Evolutionary conservation across 2,797 vertebrate genomes (phyloP).

Genomic region (Moxostoma hubbsi): DNA sequence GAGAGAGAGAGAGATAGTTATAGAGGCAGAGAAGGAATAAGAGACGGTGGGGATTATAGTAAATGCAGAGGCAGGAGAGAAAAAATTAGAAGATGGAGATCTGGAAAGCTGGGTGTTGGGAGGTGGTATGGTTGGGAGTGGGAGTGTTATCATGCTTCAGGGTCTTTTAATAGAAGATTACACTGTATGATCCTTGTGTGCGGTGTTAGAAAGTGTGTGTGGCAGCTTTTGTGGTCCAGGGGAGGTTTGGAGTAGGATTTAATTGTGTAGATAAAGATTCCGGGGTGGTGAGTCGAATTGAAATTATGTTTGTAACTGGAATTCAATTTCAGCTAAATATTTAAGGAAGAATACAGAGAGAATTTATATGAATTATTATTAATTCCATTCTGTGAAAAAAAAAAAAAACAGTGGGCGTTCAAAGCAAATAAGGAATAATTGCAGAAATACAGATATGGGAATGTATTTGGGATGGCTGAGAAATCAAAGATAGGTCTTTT

Average conservation of each 20-base stretch:
- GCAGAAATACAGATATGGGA: not conserved
- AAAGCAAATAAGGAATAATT: constrained; percentile 15
- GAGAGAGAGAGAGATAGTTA: constrained; percentile 13
- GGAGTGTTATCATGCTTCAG: constrained; percentile 51
- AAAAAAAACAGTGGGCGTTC: not conserved
- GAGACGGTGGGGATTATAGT: constrained; percentile 16
- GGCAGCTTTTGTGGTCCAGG: constrained; percentile 47
- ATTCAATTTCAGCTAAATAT: constrained; percentile 34
- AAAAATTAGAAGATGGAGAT: not conserved
- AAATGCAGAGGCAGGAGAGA: constrained; percentile 18
- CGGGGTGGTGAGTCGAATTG: constrained; percentile 30
- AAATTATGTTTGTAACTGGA: constrained; percentile 41
- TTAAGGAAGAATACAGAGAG: constrained; percentile 21
- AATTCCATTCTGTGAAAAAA: constrained; percentile 7
- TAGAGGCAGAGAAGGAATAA: not conserved
- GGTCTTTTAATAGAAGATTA: constrained; percentile 61
- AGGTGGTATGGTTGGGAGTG: constrained; percentile 32
- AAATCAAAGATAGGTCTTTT: not conserved
- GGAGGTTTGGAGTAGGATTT: constrained; percentile 45
- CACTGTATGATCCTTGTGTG: constrained; percentile 45
- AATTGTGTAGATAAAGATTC: constrained; percentile 45
- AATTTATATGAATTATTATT: constrained; percentile 41
- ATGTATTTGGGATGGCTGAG: not conserved
- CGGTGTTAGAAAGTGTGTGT: not conserved
- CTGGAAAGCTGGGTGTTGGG: constrained; percentile 22